A percentile compares a stretch with the other conserved stretches of the same genome.
Conservation (phyloP, 2,888 invertebrate species). For the Eudasyphora cyanicolor region DNA sequence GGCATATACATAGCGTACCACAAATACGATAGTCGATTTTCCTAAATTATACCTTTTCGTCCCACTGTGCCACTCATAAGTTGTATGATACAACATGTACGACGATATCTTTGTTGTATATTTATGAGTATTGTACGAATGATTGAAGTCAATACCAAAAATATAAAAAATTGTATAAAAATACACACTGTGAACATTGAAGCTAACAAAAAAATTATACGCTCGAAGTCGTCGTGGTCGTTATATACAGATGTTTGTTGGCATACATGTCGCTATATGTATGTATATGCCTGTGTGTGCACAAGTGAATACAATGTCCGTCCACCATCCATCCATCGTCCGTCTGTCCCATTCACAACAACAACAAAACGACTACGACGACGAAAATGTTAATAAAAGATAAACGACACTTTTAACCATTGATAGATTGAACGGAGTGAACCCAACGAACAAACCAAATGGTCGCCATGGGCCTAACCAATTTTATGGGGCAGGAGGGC, state of each 20-base stretch:
- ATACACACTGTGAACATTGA: conserved; percentile 37
- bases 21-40: background rate
- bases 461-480: background rate
- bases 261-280: background rate
- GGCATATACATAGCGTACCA: no score
- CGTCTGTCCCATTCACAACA: background rate
- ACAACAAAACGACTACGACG: background rate
- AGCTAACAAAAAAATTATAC: conserved; percentile 4
- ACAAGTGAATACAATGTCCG: background rate
- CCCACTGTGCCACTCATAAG: background rate
- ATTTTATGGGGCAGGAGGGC: no score
- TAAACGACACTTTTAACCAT: conserved; percentile 40
- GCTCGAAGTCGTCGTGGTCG: background rate
- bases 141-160: conserved; percentile 54
- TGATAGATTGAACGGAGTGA: conserved; percentile 21
- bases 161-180: background rate
- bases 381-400: conserved; percentile 35
- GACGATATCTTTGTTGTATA: background rate
- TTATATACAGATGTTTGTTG: no score
- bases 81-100: background rate
- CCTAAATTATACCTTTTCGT: background rate
- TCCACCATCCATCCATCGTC: no score
- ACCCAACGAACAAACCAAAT: background rate
- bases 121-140: conserved; percentile 26
- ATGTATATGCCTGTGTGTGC: conserved; percentile 5